phyloP scores from a whole-genome alignment of 1,140 invertebrate genomes.

The Alviniconcha marisindica region DNA sequence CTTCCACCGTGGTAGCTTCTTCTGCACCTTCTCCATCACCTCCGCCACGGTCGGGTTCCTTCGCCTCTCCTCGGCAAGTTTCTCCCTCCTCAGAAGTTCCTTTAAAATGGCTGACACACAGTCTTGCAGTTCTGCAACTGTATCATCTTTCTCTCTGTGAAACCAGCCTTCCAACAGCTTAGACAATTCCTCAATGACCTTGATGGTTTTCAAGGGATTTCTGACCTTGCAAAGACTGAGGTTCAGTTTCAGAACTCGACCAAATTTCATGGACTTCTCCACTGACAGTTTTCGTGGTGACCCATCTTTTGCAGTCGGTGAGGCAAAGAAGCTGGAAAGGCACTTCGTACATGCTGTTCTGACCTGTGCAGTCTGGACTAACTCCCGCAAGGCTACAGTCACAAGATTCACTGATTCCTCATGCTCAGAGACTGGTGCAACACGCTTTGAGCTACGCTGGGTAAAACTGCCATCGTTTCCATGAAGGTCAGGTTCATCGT shows the following conservation, averaged over 20 bases:
- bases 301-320: neutral
- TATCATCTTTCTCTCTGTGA: neutral
- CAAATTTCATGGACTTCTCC: constrained; percentile 5
- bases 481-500: neutral
- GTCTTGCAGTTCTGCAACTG: neutral
- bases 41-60: constrained; percentile 19
- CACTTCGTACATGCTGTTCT: neutral
- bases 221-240: neutral
- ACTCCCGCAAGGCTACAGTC: neutral
- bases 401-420: neutral
- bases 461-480: neutral
- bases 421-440: neutral
- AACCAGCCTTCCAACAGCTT: neutral
- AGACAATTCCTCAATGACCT: neutral
- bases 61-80: neutral
- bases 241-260: neutral
- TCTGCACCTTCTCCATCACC: constrained; percentile 30
- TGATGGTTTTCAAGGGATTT: neutral
- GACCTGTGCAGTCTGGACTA: neutral
- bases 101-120: neutral
- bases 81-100: constrained; percentile 14
- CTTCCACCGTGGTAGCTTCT: constrained; percentile 7
- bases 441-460: neutral
- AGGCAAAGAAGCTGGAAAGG: neutral
- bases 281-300: neutral